These are phyloP conservation scores for Aurelia aurita DNA, from an alignment of 30 jellyfish, hydroid and myxozoan genomes.

Conservation along the genomic window DNA sequence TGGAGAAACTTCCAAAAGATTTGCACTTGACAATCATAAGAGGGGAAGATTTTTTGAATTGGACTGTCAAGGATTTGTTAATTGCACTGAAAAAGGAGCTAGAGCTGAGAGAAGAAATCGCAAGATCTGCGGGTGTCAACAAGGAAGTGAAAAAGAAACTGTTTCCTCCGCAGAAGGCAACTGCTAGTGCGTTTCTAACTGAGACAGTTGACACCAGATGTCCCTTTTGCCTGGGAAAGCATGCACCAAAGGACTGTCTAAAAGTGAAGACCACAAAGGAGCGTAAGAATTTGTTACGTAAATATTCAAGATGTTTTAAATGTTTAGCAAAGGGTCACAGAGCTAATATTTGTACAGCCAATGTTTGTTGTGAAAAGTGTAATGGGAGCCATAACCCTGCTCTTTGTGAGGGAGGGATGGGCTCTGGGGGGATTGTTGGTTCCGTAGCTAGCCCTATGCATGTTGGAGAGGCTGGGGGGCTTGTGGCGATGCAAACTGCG, in stretches of 20 bases:
- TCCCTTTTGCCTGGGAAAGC: slow-evolving; percentile 34
- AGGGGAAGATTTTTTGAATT: slow-evolving; percentile 32
- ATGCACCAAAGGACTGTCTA: slow-evolving; percentile 8
- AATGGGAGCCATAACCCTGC: slow-evolving; percentile 46
- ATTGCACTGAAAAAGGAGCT: slow-evolving; percentile 43
- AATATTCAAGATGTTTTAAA: slow-evolving; percentile 33
- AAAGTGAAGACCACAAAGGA: slow-evolving; percentile 6
- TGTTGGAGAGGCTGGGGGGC: slow-evolving; percentile 45
- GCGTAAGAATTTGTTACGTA: slow-evolving; percentile 30
- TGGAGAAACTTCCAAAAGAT: slow-evolving; percentile 30
- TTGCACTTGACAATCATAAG: slow-evolving; percentile 29
- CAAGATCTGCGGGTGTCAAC: slow-evolving; percentile 9
- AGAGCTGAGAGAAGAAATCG: slow-evolving; percentile 19
- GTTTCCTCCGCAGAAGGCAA: slow-evolving; percentile 22
- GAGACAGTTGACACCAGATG: slow-evolving; percentile 3
- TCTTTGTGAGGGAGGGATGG: slow-evolving; percentile 45
- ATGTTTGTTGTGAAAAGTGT: slow-evolving; percentile 9
- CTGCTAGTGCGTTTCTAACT: slow-evolving; percentile 53
- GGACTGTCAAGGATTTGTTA: slow-evolving; percentile 43
- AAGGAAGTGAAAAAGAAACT: slow-evolving; percentile 13
- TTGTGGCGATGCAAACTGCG: slow-evolving; percentile 56
- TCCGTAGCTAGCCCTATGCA: slow-evolving; percentile 45
- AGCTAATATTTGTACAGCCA: neutral
- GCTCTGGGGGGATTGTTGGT: slow-evolving; percentile 29
- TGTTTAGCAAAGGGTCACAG: slow-evolving; percentile 29